Base-by-base conservation (phyloP, 2,113 vertebrate species). In the Arothron firmamentum region DNA sequence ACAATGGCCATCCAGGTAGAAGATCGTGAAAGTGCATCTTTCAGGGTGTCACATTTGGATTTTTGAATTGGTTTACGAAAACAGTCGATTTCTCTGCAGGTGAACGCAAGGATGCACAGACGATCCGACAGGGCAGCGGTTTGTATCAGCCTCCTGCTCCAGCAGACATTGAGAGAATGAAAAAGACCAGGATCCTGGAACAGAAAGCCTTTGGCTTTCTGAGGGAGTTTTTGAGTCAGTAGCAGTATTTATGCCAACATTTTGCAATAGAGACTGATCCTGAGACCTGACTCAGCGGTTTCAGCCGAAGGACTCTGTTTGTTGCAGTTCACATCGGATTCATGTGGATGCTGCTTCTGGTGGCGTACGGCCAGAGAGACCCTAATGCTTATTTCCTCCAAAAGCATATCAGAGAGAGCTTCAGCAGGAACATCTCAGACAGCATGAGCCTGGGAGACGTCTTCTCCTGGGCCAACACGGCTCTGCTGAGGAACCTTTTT, bases 321-420 rank as follows among this genome's bases (percentile, higher is more conserved):
- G 12, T 47, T 62, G 19, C 86, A 98, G 96, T 77, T 2, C 94
- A 96, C 52, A 3, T 93, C 34, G 93, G 92, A 1, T 97, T 94
- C 80, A 81, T 96, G 77, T 98, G 94, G 93, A 94, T 95, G 93
- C 80, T 96, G 52, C 85, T 98, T 65, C 70, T 97, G 58, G 90
- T 93, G 62, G 94, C 93, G 16, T 94, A 98, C 1, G 91, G 93
- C 20, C 94, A 96, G 72, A 91, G 92, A 74, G 94, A 97, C 59
- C 92, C 94, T 52, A 95, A 90, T 15, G 92, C 92, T 28, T 97
- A 93, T 74, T 91, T 91, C 71, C 84, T 97, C 52, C 92, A 92
- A 56, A 90, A 85, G n/a, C 94, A 98, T 68, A 94, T 98, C 4
- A 82, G 83, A 21, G 68, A 80, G n/a, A 95, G 93, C 70, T 96